Conservation (phyloP, 1,140 invertebrate genomes). For the Aradophagus sp. region DNA sequence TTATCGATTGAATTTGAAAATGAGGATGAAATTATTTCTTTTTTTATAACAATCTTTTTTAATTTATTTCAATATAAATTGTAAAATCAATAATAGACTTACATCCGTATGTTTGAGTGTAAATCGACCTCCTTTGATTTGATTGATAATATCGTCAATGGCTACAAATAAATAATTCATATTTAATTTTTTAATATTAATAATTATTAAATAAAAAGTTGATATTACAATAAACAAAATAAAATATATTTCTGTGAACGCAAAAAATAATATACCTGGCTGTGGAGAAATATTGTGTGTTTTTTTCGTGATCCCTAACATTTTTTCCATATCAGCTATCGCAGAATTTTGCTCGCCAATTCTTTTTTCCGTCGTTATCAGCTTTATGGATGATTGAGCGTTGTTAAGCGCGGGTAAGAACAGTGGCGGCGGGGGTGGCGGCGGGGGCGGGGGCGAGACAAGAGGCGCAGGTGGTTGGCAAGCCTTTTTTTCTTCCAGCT, state of each 20-base stretch:
- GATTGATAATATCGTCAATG: conserved; percentile 84
- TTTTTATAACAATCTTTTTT: too few relatives aligned
- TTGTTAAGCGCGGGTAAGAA: conserved; percentile 55
- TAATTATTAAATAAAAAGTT: too few relatives aligned
- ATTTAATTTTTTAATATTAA: too few relatives aligned
- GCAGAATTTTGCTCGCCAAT: conserved; percentile 65
- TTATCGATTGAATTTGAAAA: too few relatives aligned
- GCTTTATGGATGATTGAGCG: conserved; percentile 62
- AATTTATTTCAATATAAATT: too few relatives aligned
- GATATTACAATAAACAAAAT: background rate
- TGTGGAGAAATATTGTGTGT: conserved; percentile 64
- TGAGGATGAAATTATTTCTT: too few relatives aligned
- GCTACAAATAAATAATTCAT: conserved; percentile 71
- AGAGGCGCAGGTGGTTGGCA: conserved; percentile 68
- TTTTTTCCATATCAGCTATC: conserved; percentile 77
- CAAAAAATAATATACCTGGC: conserved; percentile 57
- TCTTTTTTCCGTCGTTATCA: conserved; percentile 62
- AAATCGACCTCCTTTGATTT: conserved; percentile 85
- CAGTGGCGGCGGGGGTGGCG: conserved; percentile 51
- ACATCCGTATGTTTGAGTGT: conserved; percentile 80
- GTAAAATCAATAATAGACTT: too few relatives aligned
- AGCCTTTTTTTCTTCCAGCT: conserved; percentile 67
- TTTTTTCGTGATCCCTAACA: conserved; percentile 75
- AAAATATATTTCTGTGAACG: background rate
- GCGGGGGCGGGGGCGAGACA: conserved; percentile 66